Conservation (phyloP, 2,113 vertebrate species). For the Heterocephalus glaber region DNA sequence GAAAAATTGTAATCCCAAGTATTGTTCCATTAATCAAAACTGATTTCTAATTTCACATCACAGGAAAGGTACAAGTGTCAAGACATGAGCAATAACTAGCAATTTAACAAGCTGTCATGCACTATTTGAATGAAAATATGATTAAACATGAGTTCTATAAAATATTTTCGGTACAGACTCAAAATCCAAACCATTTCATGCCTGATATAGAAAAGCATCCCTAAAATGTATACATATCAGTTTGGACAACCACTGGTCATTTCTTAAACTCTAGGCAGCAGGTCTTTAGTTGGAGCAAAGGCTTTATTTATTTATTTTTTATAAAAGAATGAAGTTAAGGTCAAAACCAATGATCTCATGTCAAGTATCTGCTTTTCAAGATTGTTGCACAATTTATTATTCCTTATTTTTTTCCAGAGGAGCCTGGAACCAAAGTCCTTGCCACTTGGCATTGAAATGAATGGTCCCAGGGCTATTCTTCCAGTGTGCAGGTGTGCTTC, state of each 20-base stretch:
- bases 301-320: constrained; percentile 12
- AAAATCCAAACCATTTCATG: neutral
- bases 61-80: neutral
- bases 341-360: constrained; percentile 32
- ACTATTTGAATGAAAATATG: neutral
- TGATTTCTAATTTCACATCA: constrained; percentile 21
- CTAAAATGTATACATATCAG: neutral
- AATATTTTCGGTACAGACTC: neutral
- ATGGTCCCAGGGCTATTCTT: neutral
- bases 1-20: neutral
- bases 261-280: neutral
- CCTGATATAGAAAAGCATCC: neutral
- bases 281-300: neutral
- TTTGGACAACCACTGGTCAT: neutral
- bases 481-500: neutral
- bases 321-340: constrained; percentile 38
- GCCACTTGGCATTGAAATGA: neutral
- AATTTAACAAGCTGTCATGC: neutral
- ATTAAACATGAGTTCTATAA: constrained; percentile 48
- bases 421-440: neutral
- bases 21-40: constrained; percentile 3
- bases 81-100: neutral
- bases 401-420: neutral
- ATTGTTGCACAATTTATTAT: neutral
- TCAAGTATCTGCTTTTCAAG: constrained; percentile 35